Evolutionary conservation across 1,140 invertebrate species (phyloP), one percentile per base, ranked within the genome.

Genomic region (Sipha flava): DNA sequence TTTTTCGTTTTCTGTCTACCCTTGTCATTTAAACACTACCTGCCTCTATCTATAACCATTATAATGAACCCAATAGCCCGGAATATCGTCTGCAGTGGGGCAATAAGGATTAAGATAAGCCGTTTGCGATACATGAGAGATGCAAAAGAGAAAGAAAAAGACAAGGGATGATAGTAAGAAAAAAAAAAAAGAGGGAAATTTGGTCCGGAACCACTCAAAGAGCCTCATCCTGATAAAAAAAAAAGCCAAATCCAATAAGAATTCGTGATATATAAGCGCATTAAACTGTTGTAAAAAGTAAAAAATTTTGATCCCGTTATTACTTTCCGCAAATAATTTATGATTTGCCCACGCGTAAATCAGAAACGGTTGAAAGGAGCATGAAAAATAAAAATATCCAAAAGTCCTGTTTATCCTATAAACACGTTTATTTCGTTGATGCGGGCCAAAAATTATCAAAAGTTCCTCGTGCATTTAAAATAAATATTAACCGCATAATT

Each of bases 221-320:
- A 34, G 9, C 23, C 68, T 49, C 7, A 45, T n/a, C 31, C 70
- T n/a, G 70, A 75, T 75, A 75, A 75, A 75, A n/a, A n/a, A n/a
- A 31, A 75, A 75, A 75, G 70, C 70, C 70, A 75, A 75, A 75
- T 75, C 70, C 70, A 75, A 75, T 75, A 75, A 75, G 70, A 37
- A 75, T 54, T 10, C 70, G 18, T 75, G 29, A 75, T 75, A 75
- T 75, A 75, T 37, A 75, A 37, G 31, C 29, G 47, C 47, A 75
- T 75, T 52, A 75, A 75, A 75, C 45, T 54, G 70, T 75, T 52
- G 70, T 75, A 34, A 75, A 75, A 73, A 62, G 31, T 1, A 54
- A 23, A 26, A 62, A 34, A 68, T 29, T 68, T 54, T 49, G 70
- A 75, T 49, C 31, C 31, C 45, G 43, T 73, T 73, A 73, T 52